Conservation (phyloP, 2,113 vertebrate genomes). For the Lepus timidus region DNA sequence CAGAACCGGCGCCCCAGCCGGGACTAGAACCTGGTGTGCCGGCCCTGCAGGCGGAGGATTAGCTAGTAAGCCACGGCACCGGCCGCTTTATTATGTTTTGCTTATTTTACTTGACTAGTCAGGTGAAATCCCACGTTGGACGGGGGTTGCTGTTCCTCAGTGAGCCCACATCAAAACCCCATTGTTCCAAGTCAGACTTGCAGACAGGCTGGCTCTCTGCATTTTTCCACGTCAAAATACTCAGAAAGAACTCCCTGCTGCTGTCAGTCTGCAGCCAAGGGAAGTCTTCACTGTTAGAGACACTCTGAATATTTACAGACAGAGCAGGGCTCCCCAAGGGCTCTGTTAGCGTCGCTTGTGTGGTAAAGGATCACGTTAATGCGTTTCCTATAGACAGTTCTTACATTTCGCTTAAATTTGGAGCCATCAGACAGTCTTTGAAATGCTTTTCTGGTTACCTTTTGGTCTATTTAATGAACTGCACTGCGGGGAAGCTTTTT, state of each 20-base stretch:
- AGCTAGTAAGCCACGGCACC: no score
- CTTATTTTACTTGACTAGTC: not conserved
- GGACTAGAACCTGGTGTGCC: no score
- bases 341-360: not conserved
- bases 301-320: not conserved
- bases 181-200: slow-evolving; percentile 34
- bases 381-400: not conserved
- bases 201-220: not conserved
- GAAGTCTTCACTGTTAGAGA: not conserved
- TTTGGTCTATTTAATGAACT: slow-evolving; percentile 17
- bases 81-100: not conserved
- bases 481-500: slow-evolving; percentile 6
- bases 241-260: not conserved
- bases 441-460: slow-evolving; percentile 35
- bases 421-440: not conserved
- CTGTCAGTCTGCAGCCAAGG: not conserved
- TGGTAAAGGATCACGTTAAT: not conserved
- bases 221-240: slow-evolving; percentile 21
- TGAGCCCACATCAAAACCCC: slow-evolving; percentile 9
- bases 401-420: not conserved
- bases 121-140: not conserved
- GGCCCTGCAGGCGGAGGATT: no score
- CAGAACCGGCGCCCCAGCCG: no score
- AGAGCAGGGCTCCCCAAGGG: not conserved
- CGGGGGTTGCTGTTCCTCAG: not conserved